A percentile compares a stretch with the other conserved stretches of the same genome.
These are phyloP conservation scores for Eucriotettix oculatus DNA, from an alignment of 2,888 invertebrate species.

Conservation along the genomic window DNA sequence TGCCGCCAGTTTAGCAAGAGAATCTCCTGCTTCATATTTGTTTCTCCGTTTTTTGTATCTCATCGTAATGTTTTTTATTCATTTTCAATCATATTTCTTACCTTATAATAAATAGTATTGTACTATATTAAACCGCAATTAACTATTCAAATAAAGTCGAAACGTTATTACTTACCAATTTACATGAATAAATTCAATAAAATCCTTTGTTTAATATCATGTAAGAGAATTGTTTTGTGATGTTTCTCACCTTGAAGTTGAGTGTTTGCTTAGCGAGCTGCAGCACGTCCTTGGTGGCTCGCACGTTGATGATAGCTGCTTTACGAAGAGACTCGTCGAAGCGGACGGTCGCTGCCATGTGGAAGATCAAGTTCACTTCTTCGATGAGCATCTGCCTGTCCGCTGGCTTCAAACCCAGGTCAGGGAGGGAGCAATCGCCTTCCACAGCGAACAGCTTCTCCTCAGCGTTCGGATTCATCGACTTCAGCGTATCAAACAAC, in stretches of 20 bases:
- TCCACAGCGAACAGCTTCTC: slow-evolving; percentile 12
- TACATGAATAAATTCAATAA: too few relatives aligned
- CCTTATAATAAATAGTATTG: too few relatives aligned
- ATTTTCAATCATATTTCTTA: too few relatives aligned
- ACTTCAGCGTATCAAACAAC: neutral
- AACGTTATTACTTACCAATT: too few relatives aligned
- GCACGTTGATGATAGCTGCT: neutral
- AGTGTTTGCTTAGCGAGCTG: neutral
- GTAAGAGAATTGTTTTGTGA: too few relatives aligned
- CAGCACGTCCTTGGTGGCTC: neutral
- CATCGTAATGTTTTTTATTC: too few relatives aligned
- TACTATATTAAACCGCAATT: too few relatives aligned
- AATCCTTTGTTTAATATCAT: too few relatives aligned
- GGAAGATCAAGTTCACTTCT: slow-evolving; percentile 49
- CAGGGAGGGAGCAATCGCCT: slow-evolving; percentile 42
- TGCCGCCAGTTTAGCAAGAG: too few relatives aligned
- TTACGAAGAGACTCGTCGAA: slow-evolving; percentile 1
- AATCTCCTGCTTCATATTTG: too few relatives aligned
- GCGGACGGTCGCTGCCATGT: slow-evolving; percentile 76
- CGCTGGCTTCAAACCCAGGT: slow-evolving; percentile 37
- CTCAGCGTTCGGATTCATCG: neutral
- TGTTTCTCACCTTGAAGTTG: neutral
- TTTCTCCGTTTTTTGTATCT: too few relatives aligned
- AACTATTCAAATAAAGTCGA: too few relatives aligned
- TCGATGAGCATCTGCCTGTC: slow-evolving; percentile 34